Conservation (phyloP, 2,888 invertebrate species). For the Linnaemya tessellans region DNA sequence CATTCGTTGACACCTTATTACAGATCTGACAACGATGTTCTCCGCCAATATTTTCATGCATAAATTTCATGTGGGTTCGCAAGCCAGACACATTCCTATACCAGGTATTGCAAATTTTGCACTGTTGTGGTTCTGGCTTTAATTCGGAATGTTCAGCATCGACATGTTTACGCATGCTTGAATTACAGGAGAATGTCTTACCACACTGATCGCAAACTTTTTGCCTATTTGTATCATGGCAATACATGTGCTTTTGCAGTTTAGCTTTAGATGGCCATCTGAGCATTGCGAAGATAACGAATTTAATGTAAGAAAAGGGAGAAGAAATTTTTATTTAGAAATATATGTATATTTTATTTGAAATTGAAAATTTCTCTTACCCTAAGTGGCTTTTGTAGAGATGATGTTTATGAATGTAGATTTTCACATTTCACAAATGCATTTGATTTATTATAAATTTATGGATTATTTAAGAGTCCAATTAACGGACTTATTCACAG, state of each 20-base stretch:
- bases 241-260: slow-evolving; percentile 68
- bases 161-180: slow-evolving; percentile 79
- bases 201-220: slow-evolving; percentile 80
- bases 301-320: slow-evolving; percentile 9
- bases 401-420: slow-evolving; percentile 48
- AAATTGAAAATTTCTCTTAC: slow-evolving; percentile 66
- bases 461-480: not conserved
- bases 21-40: slow-evolving; percentile 80
- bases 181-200: slow-evolving; percentile 77
- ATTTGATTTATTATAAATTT: not conserved
- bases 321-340: not conserved
- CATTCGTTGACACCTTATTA: slow-evolving; percentile 79
- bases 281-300: not conserved
- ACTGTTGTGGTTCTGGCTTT: slow-evolving; percentile 79
- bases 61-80: slow-evolving; percentile 79
- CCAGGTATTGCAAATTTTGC: slow-evolving; percentile 81
- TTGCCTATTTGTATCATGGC: slow-evolving; percentile 78
- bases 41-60: slow-evolving; percentile 78
- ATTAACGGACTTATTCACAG: not conserved
- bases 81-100: slow-evolving; percentile 78
- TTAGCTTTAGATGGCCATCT: slow-evolving; percentile 71
- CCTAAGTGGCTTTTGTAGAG: slow-evolving; percentile 70
- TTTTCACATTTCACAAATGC: slow-evolving; percentile 27
- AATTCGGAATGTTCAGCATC: slow-evolving; percentile 79
- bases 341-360: not conserved